Evolutionary conservation across 2,113 vertebrate genomes (phyloP), one percentile per base, ranked within the genome.

Genomic region (Crotalus horridus): DNA sequence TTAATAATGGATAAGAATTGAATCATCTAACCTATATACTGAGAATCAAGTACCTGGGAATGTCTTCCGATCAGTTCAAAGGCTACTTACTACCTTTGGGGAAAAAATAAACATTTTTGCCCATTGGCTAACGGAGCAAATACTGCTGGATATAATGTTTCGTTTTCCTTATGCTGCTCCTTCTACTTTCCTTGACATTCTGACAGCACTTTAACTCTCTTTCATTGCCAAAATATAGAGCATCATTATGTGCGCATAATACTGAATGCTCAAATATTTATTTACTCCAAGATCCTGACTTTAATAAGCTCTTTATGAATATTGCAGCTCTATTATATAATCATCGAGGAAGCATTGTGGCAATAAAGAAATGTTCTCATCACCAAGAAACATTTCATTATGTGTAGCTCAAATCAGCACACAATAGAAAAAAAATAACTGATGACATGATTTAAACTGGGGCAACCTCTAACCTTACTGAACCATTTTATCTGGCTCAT

Each of bases 1-100:
- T 96, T 94, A 96, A 96, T 96, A 97, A 96, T 93, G 94, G 93
- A 97, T 94, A 55, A 95, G 90, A 61, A 87, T 91, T 95, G 92
- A 90, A 87, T 64, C 55, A 86, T 94, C 91, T 96, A 91, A 92
- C 90, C 88, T 93, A 33, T 92, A 91, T 94, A 94, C 93, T 86
- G 92, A 95, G 96, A 93, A 97, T 96, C 95, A 96, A 96, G 95
- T 90, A 88, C 89, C 94, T 90, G 24, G 87, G 94, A 97, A 95
- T 0, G 85, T 48, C 92, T 92, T 93, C 88, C 96, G 94, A 74
- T 95, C 95, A 94, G 91, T 94, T 95, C 94, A 94, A 92, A 95
- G 92, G 61, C n/a, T 0, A 0, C 92, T 69, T 1, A 0, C 23
- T 56, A 92, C 55, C 24, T 64, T 88, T 13, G 11, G 0, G 3